phyloP scores from a whole-genome alignment of 2,888 invertebrate species.

The Zygothrica quintamaculata region DNA sequence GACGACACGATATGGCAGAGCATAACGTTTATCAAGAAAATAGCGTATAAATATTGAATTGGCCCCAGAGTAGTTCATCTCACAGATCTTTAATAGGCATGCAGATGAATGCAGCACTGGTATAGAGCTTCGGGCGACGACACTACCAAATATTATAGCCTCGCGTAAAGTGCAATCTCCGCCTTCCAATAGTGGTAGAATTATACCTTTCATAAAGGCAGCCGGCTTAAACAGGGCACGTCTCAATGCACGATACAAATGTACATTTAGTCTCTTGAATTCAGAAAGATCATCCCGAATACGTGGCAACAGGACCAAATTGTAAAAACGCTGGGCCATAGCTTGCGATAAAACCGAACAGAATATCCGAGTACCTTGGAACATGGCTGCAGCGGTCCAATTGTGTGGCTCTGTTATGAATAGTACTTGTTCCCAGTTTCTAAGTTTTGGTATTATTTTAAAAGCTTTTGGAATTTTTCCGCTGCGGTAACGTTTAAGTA shows the following conservation, averaged over 20 bases:
- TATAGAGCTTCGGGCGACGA: conserved; percentile 95
- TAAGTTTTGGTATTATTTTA: conserved; percentile 96
- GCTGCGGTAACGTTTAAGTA: conserved; percentile 94
- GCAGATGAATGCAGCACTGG: conserved; percentile 98
- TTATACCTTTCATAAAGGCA: conserved; percentile 97
- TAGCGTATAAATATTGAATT: conserved; percentile 97
- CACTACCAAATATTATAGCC: conserved; percentile 97
- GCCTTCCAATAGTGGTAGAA: conserved; percentile 90
- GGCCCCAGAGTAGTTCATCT: conserved; percentile 98
- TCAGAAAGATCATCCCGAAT: conserved; percentile 97
- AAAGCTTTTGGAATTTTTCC: conserved; percentile 99
- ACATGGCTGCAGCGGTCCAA: conserved; percentile 99
- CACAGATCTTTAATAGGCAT: conserved; percentile 96
- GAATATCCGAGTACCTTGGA: conserved; percentile 93
- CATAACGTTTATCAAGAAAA: conserved; percentile 98
- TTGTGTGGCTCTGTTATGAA: conserved; percentile 95
- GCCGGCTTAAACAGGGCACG: conserved; percentile 98
- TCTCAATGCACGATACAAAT: conserved; percentile 96
- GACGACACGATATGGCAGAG: conserved; percentile 96
- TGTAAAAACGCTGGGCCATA: conserved; percentile 98
- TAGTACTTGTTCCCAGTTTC: conserved; percentile 97
- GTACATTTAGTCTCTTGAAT: conserved; percentile 97
- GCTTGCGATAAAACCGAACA: conserved; percentile 98
- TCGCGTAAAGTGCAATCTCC: conserved; percentile 98
- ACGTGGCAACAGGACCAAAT: conserved; percentile 95